These are phyloP conservation scores for Ploceus nigricollis DNA, from an alignment of 2,113 vertebrate species.

Conservation along the genomic window DNA sequence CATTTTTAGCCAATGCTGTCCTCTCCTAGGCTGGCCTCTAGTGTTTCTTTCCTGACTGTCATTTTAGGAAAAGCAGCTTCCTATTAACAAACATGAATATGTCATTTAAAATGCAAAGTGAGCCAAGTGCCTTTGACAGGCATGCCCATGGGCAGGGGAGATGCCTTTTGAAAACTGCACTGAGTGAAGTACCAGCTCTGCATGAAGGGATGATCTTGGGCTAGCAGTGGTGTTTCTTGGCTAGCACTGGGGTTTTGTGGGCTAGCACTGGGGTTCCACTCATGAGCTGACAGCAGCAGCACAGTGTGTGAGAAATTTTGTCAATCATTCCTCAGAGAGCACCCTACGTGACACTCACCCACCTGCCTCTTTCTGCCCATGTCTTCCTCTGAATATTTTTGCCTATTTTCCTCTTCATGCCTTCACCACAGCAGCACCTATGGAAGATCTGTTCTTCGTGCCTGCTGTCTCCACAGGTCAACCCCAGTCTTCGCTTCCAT, in stretches of 20 bases:
- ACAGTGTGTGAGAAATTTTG: not conserved
- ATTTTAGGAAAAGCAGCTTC: not conserved
- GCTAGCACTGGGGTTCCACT: not conserved
- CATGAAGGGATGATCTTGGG: not conserved
- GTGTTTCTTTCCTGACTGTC: not conserved
- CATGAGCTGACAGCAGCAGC: not conserved
- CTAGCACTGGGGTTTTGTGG: not conserved
- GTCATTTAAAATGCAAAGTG: not conserved
- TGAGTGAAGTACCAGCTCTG: accelerated
- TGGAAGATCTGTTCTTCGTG: not conserved
- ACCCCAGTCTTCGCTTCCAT: not conserved
- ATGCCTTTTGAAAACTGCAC: not conserved
- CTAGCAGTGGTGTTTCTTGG: not conserved
- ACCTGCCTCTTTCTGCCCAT: not conserved
- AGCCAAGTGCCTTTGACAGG: not conserved
- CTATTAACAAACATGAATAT: not conserved
- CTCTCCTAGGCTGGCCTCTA: not conserved
- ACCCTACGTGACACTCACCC: accelerated
- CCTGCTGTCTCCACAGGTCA: accelerated
- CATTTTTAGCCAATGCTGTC: not conserved
- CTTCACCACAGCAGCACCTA: not conserved
- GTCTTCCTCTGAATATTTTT: not conserved
- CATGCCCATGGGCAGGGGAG: not conserved
- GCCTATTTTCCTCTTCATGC: not conserved
- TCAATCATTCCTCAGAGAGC: not conserved